A percentile compares a stretch with the other conserved stretches of the same genome.
phyloP scores from a whole-genome alignment of 2,888 invertebrate species.

The Rhingia rostrata region DNA sequence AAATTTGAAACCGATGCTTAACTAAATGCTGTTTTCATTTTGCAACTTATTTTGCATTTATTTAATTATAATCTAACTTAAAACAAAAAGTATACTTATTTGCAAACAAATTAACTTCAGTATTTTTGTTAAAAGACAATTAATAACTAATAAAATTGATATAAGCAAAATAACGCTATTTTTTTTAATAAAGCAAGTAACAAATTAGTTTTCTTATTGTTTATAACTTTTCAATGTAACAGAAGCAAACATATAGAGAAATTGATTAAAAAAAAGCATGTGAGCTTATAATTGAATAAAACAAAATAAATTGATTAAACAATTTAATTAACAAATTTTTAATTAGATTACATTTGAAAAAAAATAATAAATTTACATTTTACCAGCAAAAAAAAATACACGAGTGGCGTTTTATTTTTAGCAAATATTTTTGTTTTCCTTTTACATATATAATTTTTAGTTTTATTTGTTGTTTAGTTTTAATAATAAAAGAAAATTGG shows the following conservation, averaged over 20 bases:
- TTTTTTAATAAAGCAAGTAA: conserved; percentile 22
- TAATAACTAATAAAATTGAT: conserved; percentile 6
- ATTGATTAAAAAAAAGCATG: conserved; percentile 46
- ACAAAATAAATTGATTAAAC: conserved; percentile 29
- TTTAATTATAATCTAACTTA: conserved; percentile 6
- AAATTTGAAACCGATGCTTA: conserved; percentile 30
- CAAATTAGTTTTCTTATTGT: conserved; percentile 26
- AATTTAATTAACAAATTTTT: conserved; percentile 33
- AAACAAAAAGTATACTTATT: conserved; percentile 2
- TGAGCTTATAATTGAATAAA: conserved; percentile 29
- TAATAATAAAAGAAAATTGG: conserved; percentile 18
- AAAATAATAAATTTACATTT: conserved; percentile 64
- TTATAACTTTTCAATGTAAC: conserved; percentile 40
- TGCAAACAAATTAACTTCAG: conserved; percentile 5
- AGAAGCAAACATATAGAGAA: conserved; percentile 9
- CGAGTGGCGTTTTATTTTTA: conserved; percentile 65
- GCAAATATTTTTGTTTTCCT: conserved; percentile 1
- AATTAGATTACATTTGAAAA: conserved; percentile 18
- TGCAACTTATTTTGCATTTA: conserved; percentile 56
- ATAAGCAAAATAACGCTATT: conserved; percentile 14
- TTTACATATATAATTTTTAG: not conserved
- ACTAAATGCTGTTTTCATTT: conserved; percentile 33
- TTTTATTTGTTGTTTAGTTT: conserved; percentile 18
- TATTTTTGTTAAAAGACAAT: conserved; percentile 34
- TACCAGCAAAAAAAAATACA: conserved; percentile 50